These are phyloP conservation scores for Platysteira castanea DNA, from an alignment of 2,113 vertebrate genomes.

Conservation along the genomic window DNA sequence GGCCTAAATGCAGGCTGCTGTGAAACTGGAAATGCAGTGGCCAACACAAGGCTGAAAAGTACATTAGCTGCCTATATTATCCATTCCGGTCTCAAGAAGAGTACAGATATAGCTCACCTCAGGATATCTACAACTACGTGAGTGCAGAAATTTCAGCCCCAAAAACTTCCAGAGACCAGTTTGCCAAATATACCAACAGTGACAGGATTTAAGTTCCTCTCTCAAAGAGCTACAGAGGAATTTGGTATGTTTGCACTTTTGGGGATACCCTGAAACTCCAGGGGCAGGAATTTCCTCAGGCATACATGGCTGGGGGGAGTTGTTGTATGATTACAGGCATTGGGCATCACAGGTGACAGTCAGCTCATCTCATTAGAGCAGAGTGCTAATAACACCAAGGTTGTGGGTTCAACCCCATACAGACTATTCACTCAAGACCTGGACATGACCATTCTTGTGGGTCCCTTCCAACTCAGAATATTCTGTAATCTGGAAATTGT, in stretches of 20 bases:
- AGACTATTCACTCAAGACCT: neutral
- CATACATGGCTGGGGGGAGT: rapidly evolving
- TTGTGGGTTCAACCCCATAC: neutral
- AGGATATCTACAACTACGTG: neutral
- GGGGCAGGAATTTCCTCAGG: neutral
- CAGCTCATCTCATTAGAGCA: neutral
- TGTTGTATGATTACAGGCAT: neutral
- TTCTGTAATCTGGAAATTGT: neutral
- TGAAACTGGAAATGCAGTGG: neutral
- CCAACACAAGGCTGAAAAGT: neutral
- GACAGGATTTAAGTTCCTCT: neutral
- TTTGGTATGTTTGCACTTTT: neutral
- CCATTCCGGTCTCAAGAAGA: neutral
- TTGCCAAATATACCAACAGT: neutral
- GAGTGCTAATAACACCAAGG: rapidly evolving
- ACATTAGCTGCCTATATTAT: neutral
- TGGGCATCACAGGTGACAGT: neutral
- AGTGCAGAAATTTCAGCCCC: neutral
- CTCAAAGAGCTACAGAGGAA: neutral
- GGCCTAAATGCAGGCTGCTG: neutral
- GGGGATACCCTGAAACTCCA: neutral
- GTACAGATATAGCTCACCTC: neutral
- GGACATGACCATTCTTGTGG: neutral
- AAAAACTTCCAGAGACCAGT: neutral
- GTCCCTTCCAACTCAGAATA: neutral